Conservation (phyloP, 2,113 vertebrate species). For the Camelus bactrianus region DNA sequence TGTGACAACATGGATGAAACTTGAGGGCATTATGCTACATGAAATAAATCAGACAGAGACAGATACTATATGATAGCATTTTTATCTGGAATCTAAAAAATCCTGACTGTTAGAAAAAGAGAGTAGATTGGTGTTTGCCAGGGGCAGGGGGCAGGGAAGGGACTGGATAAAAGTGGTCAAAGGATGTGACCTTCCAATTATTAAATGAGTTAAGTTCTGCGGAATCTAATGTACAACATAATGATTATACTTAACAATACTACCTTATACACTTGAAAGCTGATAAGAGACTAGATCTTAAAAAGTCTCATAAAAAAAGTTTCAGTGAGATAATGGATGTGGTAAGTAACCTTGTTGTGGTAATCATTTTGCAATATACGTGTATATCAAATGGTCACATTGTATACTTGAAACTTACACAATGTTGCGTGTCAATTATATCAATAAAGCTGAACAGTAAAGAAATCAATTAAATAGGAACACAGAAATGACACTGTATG, state of each 20-base stretch:
- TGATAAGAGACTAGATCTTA: background rate
- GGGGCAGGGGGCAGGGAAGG: background rate
- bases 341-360: background rate
- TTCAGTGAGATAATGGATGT: background rate
- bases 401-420: background rate
- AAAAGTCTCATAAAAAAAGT: background rate
- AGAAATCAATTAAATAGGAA: background rate
- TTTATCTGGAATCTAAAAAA: background rate
- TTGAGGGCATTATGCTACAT: background rate
- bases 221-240: background rate
- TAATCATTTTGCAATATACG: background rate
- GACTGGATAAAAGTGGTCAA: background rate
- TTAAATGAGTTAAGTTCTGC: background rate
- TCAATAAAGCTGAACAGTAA: background rate
- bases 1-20: background rate
- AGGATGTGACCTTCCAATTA: background rate
- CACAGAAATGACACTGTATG: background rate
- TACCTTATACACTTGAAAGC: background rate
- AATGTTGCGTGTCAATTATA: too few relatives aligned
- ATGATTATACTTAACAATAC: background rate
- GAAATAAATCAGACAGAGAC: constrained; percentile 1
- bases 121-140: background rate
- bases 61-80: background rate
- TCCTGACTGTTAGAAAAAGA: background rate
- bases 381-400: background rate